These are phyloP conservation scores for Eurosta solidaginis DNA, from an alignment of 1,140 invertebrate genomes.

Conservation along the genomic window DNA sequence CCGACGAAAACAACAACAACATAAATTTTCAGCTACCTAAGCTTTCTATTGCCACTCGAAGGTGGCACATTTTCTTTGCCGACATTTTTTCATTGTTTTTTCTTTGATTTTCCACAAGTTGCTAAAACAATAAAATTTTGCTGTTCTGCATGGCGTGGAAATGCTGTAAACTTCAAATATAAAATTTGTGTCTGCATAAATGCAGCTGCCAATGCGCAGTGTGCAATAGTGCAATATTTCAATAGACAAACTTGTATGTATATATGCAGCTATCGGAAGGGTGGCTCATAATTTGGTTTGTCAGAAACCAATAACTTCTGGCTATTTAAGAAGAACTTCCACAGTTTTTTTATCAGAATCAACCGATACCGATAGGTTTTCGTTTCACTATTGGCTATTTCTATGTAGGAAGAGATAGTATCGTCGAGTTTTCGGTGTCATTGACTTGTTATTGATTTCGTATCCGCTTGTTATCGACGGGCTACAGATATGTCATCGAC, in stretches of 20 bases:
- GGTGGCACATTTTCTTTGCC: background rate
- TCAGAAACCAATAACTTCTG: too few species aligned
- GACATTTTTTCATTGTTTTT: background rate
- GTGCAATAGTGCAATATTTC: background rate
- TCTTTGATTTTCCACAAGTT: background rate
- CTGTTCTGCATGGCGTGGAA: constrained; percentile 6
- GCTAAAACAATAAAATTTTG: constrained; percentile 18
- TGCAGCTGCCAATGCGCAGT: constrained; percentile 22
- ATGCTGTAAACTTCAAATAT: constrained; percentile 23
- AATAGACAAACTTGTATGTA: background rate
- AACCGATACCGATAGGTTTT: too few species aligned
- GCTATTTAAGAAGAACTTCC: too few species aligned
- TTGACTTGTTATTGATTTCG: too few species aligned
- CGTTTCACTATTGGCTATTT: too few species aligned
- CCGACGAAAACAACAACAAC: background rate
- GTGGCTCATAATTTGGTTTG: too few species aligned
- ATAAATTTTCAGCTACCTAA: background rate
- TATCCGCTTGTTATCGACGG: too few species aligned
- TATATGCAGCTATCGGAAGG: too few species aligned
- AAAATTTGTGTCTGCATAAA: constrained; percentile 27
- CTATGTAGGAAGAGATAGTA: too few species aligned
- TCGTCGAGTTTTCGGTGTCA: too few species aligned
- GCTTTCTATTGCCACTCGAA: background rate
- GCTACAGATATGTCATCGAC: too few species aligned
- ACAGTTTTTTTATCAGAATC: too few species aligned